Conservation (phyloP, 1,140 invertebrate species). For the Leguminivora glycinivorella region DNA sequence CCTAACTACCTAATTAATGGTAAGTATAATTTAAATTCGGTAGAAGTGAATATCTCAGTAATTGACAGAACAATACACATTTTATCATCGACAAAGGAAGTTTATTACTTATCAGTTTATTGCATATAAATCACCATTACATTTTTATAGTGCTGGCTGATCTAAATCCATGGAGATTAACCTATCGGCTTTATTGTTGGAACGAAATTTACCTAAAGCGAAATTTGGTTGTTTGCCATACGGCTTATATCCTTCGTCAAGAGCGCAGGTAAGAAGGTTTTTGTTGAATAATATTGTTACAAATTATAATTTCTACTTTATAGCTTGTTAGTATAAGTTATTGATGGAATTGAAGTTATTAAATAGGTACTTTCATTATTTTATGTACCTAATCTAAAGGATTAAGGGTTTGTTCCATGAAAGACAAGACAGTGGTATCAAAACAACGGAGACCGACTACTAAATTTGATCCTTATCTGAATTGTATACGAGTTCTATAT, state of each 20-base stretch:
- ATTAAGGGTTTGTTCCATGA: too few species aligned
- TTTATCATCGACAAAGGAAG: slow-evolving; percentile 8
- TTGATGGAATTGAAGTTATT: too few species aligned
- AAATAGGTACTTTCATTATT: too few species aligned
- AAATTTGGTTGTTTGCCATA: slow-evolving; percentile 31
- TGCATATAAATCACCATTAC: slow-evolving; percentile 8
- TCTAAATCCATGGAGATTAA: slow-evolving; percentile 14
- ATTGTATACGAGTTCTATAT: too few species aligned
- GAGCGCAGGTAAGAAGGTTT: slow-evolving; percentile 35
- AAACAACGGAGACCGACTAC: too few species aligned
- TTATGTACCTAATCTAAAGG: too few species aligned
- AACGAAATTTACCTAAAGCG: slow-evolving; percentile 22
- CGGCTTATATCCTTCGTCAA: slow-evolving; percentile 32
- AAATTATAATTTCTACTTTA: neutral
- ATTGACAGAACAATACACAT: slow-evolving; percentile 9
- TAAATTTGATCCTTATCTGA: too few species aligned
- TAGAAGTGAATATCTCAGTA: neutral
- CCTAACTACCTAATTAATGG: neutral
- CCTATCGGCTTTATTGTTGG: neutral
- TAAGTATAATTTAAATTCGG: neutral
- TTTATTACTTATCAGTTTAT: slow-evolving; percentile 21
- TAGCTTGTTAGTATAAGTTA: neutral
- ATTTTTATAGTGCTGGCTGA: slow-evolving; percentile 7
- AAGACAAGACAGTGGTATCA: too few species aligned
- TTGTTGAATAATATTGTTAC: neutral